Evolutionary conservation across 1,140 invertebrate species (phyloP).

Genomic region (Pinna nobilis): DNA sequence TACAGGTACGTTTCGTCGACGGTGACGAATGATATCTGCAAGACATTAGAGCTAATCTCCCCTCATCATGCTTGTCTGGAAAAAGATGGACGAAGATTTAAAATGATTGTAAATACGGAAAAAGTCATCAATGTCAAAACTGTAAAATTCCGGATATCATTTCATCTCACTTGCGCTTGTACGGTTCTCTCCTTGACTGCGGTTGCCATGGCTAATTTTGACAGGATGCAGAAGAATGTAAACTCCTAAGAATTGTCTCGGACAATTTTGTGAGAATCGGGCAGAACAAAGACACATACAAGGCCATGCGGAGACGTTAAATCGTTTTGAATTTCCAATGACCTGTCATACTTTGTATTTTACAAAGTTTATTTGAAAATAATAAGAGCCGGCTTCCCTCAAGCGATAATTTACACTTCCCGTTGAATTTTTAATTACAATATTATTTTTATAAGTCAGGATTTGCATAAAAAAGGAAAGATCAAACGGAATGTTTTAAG

Average conservation of each 20-base stretch:
- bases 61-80: too few species aligned
- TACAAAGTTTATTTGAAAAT: not conserved
- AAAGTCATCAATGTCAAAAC: conserved; percentile 1
- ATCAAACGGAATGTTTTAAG: too few species aligned
- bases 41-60: too few species aligned
- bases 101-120: not conserved
- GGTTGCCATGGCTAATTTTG: not conserved
- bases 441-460: not conserved
- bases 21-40: too few species aligned
- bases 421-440: not conserved
- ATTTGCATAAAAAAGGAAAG: not conserved
- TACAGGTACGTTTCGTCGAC: too few species aligned
- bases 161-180: not conserved
- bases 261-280: not conserved
- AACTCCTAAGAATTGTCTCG: not conserved
- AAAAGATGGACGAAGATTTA: conserved; percentile 4
- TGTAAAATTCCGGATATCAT: not conserved
- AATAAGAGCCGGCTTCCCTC: not conserved
- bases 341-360: not conserved
- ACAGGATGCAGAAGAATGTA: not conserved
- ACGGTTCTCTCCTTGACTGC: not conserved
- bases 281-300: not conserved
- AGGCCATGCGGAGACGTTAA: not conserved
- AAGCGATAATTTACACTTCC: not conserved
- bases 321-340: conserved; percentile 1